Evolutionary conservation across 1,140 invertebrate genomes (phyloP), one percentile per base, ranked within the genome.

Genomic region (Nixonia krombeini): DNA sequence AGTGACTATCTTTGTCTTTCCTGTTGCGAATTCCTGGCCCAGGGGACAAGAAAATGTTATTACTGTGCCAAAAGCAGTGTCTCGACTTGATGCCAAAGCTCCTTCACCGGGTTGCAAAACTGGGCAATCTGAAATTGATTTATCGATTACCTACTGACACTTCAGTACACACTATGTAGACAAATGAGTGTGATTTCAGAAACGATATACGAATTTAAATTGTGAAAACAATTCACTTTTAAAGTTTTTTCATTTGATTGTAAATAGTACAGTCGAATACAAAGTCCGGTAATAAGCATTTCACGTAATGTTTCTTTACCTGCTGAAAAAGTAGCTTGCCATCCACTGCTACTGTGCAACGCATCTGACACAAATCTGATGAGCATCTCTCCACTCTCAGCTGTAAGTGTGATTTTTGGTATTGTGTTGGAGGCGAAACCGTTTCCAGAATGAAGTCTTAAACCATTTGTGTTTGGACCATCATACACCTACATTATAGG

Each of bases 11-110:
- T 91, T 90, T 35, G 89, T 85, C 79, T 93, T 93, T 66, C 95
- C 95, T 46, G 94, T 97, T 12, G 94, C 93, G 82, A 98, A 98
- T 86, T 98, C 96, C 86, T 97, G 95, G 23, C 96, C 96, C 74
- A 92, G 87, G 0, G 96, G 95, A 82, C 96, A 98, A 5, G 94
- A 93, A 76, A 96, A 97, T 31, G 90, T 93, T 28, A 97, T 92
- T 28, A 90, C 86, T 31, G 95, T 96, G 64, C 95, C 96, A 85
- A 97, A 97, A 37, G 94, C 92, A 17, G 94, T 96, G 78, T 97
- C 95, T 75, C 94, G 89, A 74, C 91, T 96, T 10, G 95, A 96
- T 21, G 94, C 93, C 72, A 96, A 86, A 17, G 95, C 95, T 72
- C 94, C 93, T 71, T 90, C 89, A 37, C 96, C 96, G 8, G 95